These are phyloP conservation scores for Macropodus opercularis DNA, from an alignment of 2,797 vertebrate species.

Conservation along the genomic window DNA sequence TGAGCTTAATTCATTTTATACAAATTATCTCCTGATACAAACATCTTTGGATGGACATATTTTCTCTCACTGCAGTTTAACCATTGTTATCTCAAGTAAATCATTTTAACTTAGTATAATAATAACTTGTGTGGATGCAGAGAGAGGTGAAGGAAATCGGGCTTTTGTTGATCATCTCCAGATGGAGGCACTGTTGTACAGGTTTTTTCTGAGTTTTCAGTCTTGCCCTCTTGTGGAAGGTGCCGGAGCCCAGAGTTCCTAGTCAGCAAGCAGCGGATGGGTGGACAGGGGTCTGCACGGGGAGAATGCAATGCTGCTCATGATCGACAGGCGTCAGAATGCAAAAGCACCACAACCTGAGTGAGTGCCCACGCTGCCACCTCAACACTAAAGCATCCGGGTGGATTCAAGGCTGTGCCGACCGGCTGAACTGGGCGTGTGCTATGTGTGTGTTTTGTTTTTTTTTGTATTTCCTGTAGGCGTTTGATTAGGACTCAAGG, in stretches of 20 bases:
- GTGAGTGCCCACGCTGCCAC: no score
- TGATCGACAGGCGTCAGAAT: no score
- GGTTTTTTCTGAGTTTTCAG: not conserved
- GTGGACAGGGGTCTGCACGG: no score
- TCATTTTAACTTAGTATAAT: no score
- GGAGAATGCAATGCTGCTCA: no score
- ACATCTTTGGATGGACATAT: not conserved
- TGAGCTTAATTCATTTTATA: not conserved
- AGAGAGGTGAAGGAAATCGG: not conserved
- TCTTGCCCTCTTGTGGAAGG: not conserved
- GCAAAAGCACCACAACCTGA: no score
- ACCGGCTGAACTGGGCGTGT: not conserved
- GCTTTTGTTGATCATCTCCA: conserved; percentile 20
- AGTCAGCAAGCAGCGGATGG: no score
- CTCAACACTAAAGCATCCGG: no score
- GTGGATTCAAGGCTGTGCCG: no score
- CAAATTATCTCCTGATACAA: not conserved
- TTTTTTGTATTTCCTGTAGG: not conserved
- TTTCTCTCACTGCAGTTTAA: not conserved
- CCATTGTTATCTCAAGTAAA: no score
- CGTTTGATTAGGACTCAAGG: not conserved
- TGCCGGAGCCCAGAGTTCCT: not conserved
- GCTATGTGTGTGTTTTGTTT: not conserved
- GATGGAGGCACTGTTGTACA: conserved; percentile 52
- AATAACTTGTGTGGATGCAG: no score